Evolutionary conservation across 2,888 invertebrate species (phyloP).

Genomic region (Chaitophorus viminalis): DNA sequence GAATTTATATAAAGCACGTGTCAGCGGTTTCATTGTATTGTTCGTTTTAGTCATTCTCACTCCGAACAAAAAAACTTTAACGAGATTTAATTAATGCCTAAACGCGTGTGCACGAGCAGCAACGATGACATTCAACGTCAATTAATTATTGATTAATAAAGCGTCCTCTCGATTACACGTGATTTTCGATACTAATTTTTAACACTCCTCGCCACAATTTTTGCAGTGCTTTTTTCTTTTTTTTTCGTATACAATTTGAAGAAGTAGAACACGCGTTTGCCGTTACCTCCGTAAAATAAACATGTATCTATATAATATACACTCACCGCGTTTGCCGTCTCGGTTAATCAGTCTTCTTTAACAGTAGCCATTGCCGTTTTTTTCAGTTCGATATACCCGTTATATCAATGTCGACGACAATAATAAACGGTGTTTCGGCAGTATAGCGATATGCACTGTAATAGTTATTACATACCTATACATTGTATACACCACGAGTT

Average conservation of each 20-base stretch:
- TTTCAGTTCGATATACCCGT: constrained; percentile 51
- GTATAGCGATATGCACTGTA: constrained; percentile 9
- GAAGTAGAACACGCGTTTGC: constrained; percentile 15
- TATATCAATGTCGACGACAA: constrained; percentile 41
- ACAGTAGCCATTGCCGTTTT: constrained; percentile 31
- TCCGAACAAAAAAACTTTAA: constrained; percentile 14
- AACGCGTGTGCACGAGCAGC: not conserved
- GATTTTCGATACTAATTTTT: not conserved
- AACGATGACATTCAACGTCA: not conserved
- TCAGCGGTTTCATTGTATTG: not conserved
- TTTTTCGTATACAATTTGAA: not conserved
- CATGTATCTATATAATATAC: constrained; percentile 9
- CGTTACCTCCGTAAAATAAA: constrained; percentile 49
- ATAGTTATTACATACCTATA: constrained; percentile 25
- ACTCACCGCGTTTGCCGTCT: constrained; percentile 33
- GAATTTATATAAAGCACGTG: constrained; percentile 19
- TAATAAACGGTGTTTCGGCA: constrained; percentile 48
- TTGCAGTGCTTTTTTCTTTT: not conserved
- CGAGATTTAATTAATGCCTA: not conserved
- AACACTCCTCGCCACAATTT: not conserved
- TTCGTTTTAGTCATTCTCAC: constrained; percentile 25
- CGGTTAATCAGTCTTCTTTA: constrained; percentile 54
- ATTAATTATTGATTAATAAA: constrained; percentile 4
- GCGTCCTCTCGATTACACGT: not conserved
- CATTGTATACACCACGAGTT: not conserved